These are phyloP conservation scores for Tanypteryx hageni DNA, from an alignment of 2,888 invertebrate genomes.

Conservation along the genomic window DNA sequence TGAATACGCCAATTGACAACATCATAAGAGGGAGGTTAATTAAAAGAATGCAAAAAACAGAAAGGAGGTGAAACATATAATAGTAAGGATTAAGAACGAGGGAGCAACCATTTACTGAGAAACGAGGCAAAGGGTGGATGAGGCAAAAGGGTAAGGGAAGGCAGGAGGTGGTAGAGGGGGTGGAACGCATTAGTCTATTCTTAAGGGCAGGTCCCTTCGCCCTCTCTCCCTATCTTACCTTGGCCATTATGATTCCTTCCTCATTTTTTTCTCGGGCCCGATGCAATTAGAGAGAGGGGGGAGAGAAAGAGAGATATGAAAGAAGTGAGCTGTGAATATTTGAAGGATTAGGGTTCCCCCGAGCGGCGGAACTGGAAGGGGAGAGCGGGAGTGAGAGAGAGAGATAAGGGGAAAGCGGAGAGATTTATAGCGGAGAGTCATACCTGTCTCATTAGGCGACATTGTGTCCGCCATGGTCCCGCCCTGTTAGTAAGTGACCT, in stretches of 20 bases:
- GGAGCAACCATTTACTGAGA: too few relatives aligned
- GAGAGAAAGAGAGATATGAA: neutral
- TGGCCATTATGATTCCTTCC: neutral
- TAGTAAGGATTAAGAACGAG: too few relatives aligned
- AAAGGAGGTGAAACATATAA: too few relatives aligned
- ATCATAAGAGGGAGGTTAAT: too few relatives aligned
- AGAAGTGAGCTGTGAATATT: neutral
- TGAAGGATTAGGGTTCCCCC: neutral
- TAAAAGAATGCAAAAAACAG: too few relatives aligned
- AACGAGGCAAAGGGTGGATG: too few relatives aligned
- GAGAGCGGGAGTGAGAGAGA: conserved; percentile 2
- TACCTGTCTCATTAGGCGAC: conserved; percentile 20
- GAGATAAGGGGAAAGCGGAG: neutral
- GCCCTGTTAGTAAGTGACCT: conserved; percentile 7
- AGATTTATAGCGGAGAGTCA: neutral
- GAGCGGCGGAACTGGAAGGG: neutral
- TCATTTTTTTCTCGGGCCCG: neutral
- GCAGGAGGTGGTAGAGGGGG: too few relatives aligned
- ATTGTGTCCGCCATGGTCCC: neutral
- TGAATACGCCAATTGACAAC: too few relatives aligned
- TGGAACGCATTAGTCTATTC: too few relatives aligned
- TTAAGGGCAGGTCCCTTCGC: neutral
- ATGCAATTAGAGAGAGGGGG: neutral
- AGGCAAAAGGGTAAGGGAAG: too few relatives aligned
- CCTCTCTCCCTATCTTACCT: neutral